Percentiles rank a stretch among this genome's conserved stretches.
Conservation (phyloP, 2,113 vertebrate genomes). For the Prunella himalayana region DNA sequence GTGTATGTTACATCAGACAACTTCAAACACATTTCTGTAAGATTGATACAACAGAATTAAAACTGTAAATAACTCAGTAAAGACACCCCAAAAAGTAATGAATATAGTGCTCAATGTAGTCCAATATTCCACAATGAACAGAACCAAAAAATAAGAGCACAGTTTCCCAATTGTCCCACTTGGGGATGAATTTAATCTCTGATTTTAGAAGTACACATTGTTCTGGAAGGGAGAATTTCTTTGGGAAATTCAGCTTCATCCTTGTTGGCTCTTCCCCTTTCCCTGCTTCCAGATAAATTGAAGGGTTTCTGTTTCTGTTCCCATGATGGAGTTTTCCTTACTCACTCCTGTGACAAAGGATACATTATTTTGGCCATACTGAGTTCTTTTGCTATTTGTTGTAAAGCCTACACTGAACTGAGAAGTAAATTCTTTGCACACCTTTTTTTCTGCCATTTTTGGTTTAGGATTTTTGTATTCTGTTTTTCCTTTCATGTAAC, state of each 20-base stretch:
- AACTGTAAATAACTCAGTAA: background rate
- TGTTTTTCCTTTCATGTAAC: slow-evolving; percentile 53
- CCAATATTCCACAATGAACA: background rate
- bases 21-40: background rate
- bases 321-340: background rate
- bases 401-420: background rate
- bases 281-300: background rate
- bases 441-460: background rate
- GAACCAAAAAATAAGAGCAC: background rate
- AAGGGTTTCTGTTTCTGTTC: background rate
- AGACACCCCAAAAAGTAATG: background rate
- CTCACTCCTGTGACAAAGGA: background rate
- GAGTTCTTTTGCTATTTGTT: background rate
- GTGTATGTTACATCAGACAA: background rate
- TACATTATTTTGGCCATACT: background rate
- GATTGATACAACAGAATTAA: background rate
- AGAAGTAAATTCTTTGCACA: slow-evolving; percentile 34
- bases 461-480: background rate
- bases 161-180: background rate
- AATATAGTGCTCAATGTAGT: background rate
- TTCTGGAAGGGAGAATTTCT: background rate
- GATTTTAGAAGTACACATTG: background rate
- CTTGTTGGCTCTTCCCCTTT: background rate
- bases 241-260: background rate
- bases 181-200: background rate